Percentiles rank a stretch among this genome's conserved stretches.
phyloP scores from a whole-genome alignment of 92 coral and sea anemone genomes.

The Actinostola sp. region DNA sequence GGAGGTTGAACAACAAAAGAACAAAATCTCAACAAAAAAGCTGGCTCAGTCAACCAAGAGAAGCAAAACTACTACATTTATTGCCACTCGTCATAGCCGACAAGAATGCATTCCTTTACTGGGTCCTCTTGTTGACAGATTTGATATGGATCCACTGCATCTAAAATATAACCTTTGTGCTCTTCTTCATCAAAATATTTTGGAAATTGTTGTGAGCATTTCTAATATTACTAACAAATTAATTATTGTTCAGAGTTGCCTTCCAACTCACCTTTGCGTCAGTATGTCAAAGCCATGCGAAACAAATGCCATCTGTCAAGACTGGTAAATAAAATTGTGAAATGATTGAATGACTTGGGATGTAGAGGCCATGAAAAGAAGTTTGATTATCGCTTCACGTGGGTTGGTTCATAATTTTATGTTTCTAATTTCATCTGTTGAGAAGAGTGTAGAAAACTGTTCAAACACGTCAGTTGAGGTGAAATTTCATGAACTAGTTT shows the following conservation, averaged over 20 bases:
- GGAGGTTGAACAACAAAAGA: conserved; percentile 32
- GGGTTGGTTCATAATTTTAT: too few species aligned
- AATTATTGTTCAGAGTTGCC: conserved; percentile 37
- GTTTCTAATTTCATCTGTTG: too few species aligned
- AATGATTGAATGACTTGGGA: conserved; percentile 48
- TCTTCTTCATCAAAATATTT: conserved; percentile 27
- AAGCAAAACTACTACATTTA: conserved; percentile 36
- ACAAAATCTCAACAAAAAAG: conserved; percentile 13
- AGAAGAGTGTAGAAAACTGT: too few species aligned
- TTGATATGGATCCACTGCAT: conserved; percentile 65
- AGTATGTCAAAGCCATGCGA: conserved; percentile 16
- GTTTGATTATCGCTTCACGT: conserved; percentile 61
- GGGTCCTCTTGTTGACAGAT: conserved; percentile 45
- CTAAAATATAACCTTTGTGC: conserved; percentile 64
- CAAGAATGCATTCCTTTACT: conserved; percentile 60
- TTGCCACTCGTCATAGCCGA: conserved; percentile 41
- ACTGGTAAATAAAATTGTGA: conserved; percentile 41
- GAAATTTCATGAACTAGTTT: too few species aligned
- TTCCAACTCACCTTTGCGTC: conserved; percentile 26
- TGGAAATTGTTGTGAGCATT: conserved; percentile 21
- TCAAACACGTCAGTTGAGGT: too few species aligned
- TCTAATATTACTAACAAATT: conserved; percentile 24
- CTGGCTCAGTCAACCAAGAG: conserved; percentile 29
- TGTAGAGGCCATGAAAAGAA: conserved; percentile 17
- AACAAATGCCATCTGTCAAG: conserved; percentile 26